Evolutionary conservation across 2,888 invertebrate genomes (phyloP), one percentile per base, ranked within the genome.

Genomic region (Panorpa germanica): DNA sequence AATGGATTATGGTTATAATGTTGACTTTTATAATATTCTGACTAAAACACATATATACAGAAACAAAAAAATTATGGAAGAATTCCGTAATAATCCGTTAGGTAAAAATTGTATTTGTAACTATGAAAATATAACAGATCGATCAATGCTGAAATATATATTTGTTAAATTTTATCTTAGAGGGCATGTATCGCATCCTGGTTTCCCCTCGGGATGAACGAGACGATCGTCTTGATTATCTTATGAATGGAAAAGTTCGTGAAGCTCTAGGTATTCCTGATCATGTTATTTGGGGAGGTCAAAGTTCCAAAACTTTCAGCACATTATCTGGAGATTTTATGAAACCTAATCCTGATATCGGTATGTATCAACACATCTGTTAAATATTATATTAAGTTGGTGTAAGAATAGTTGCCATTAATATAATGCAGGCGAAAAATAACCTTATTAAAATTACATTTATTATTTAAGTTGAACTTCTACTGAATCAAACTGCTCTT

Each of bases 11-110:
- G 69, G 82, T 0, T 55, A 58, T 13, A 57, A 52, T 9, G 73
- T 86, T 5, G 77, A 82, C 46, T 82, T 83, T 46, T 86, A 86
- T 48, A 82, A 88, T 46, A 78, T 86, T 35, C 50, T 78, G 5
- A 63, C 60, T 3, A 63, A 63, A 43, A 33, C 32, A 18, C 37
- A 27, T 32, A 32, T 37, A n/a, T n/a, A n/a, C n/a, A 11, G 9
- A 25, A n/a, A n/a, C n/a, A n/a, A n/a, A n/a, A n/a, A n/a, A n/a
- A n/a, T n/a, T n/a, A n/a, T n/a, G n/a, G n/a, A n/a, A n/a, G n/a
- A n/a, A n/a, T n/a, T n/a, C n/a, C n/a, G n/a, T n/a, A n/a, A n/a
- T n/a, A n/a, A n/a, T n/a, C n/a, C n/a, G n/a, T n/a, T n/a, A n/a
- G n/a, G n/a, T n/a, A n/a, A n/a, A n/a, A n/a, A n/a, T n/a, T n/a